A percentile compares a stretch with the other conserved stretches of the same genome.
Conservation (phyloP, 2,113 vertebrate species). For the Coturnix japonica region DNA sequence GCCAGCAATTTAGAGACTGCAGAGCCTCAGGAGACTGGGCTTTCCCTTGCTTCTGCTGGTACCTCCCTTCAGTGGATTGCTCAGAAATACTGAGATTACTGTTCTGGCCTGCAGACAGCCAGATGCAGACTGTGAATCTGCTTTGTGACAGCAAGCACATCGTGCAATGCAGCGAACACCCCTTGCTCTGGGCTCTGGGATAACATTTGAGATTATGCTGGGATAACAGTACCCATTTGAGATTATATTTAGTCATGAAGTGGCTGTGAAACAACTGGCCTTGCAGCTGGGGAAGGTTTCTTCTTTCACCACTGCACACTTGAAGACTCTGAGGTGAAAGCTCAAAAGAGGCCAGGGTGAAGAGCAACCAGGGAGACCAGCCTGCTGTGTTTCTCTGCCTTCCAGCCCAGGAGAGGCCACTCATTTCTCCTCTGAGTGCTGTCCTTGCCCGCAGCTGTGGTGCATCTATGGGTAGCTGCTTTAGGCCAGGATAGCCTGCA, state of each 20-base stretch:
- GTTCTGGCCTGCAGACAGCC: not conserved
- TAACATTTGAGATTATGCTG: too few relatives aligned
- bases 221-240: not conserved
- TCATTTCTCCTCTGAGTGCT: not conserved
- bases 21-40: not conserved
- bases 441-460: not conserved
- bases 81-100: constrained; percentile 3
- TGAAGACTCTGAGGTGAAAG: not conserved
- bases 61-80: not conserved
- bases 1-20: not conserved
- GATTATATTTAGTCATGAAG: not conserved
- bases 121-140: not conserved
- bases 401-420: not conserved
- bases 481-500: not conserved
- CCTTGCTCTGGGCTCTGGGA: not conserved
- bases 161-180: not conserved
- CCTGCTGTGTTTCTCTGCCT: not conserved
- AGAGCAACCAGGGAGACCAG: not conserved
- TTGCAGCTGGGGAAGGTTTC: not conserved
- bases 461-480: not conserved
- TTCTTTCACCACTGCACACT: not conserved
- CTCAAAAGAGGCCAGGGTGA: not conserved
- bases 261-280: not conserved
- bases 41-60: not conserved
- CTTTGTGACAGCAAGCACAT: not conserved